Evolutionary conservation across 1,140 invertebrate genomes (phyloP).

Genomic region (Brachionus sp.): DNA sequence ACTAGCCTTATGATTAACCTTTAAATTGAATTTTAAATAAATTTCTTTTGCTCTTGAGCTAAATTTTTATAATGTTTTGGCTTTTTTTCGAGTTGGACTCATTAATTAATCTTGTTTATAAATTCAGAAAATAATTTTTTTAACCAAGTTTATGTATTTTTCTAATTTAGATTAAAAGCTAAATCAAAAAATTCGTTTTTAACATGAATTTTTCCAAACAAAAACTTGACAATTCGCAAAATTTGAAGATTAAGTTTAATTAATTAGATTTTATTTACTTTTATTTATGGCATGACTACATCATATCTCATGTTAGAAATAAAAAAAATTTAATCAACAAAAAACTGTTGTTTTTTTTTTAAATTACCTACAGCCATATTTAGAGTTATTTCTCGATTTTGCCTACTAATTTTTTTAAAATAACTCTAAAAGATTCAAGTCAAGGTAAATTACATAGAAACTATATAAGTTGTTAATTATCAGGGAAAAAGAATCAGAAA

Average conservation of each 20-base stretch:
- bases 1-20: no score
- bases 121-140: not conserved
- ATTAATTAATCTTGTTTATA: not conserved
- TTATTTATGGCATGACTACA: not conserved
- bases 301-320: not conserved
- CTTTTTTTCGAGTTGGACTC: no score
- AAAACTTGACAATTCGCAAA: not conserved
- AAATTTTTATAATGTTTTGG: no score
- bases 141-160: not conserved
- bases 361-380: not conserved
- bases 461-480: constrained; percentile 19
- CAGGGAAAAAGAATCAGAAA: not conserved
- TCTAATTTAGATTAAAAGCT: not conserved
- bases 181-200: not conserved
- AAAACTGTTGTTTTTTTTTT: not conserved
- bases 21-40: no score
- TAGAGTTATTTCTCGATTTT: not conserved
- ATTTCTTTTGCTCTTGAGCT: no score
- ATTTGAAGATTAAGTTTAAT: not conserved
- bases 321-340: not conserved
- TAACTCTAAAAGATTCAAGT: not conserved
- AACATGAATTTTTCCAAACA: not conserved
- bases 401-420: not conserved
- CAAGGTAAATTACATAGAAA: constrained; percentile 38
- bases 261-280: not conserved